phyloP scores from a whole-genome alignment of 2,888 invertebrate genomes.

The Drosophila rubida region DNA sequence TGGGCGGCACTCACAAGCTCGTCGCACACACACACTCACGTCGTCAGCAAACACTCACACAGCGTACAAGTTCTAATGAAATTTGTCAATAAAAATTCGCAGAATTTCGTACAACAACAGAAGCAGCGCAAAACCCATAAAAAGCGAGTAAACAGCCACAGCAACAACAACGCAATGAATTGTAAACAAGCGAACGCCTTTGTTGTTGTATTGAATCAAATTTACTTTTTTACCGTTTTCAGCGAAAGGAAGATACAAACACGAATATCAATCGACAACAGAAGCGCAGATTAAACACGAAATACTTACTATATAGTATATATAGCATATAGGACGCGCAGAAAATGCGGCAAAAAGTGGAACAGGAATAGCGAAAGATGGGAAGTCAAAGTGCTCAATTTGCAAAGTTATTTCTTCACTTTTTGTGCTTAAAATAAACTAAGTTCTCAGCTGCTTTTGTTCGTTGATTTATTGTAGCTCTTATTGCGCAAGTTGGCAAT shows the following conservation, averaged over 20 bases:
- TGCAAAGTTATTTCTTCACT: not conserved
- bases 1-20: slow-evolving; percentile 15
- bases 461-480: too few relatives aligned
- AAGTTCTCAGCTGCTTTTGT: too few relatives aligned
- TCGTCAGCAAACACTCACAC: slow-evolving; percentile 13
- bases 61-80: slow-evolving; percentile 77
- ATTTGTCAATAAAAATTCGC: slow-evolving; percentile 79
- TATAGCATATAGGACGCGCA: not conserved
- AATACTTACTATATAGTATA: slow-evolving; percentile 10
- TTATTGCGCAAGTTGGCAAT: too few relatives aligned
- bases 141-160: slow-evolving; percentile 46
- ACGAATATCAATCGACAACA: slow-evolving; percentile 24
- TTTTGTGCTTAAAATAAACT: too few relatives aligned
- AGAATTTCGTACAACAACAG: slow-evolving; percentile 61
- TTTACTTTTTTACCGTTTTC: slow-evolving; percentile 84
- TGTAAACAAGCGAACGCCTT: slow-evolving; percentile 56
- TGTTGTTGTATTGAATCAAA: slow-evolving; percentile 72
- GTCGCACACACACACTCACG: slow-evolving; percentile 1
- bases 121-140: slow-evolving; percentile 46
- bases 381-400: not conserved
- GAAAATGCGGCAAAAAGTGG: not conserved
- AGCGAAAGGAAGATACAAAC: slow-evolving; percentile 81
- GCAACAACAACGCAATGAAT: slow-evolving; percentile 24
- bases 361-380: not conserved
- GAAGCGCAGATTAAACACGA: slow-evolving; percentile 4